phyloP scores from a whole-genome alignment of 1,140 invertebrate genomes.

The Zaprionus kolodkinae region DNA sequence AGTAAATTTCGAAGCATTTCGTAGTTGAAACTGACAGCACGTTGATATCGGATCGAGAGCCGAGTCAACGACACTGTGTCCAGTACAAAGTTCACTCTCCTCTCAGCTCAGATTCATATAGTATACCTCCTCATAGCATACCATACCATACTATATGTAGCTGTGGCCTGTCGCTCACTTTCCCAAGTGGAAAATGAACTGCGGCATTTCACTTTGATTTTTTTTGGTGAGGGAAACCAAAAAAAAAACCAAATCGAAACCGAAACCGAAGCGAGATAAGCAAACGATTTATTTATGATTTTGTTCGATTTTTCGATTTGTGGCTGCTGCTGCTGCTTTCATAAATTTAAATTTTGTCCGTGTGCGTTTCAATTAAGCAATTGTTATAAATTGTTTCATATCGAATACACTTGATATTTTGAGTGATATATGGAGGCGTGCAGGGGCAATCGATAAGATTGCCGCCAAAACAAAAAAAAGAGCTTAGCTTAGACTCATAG shows the following conservation, averaged over 20 bases:
- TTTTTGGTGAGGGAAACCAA: constrained; percentile 20
- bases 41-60: constrained; percentile 8
- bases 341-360: constrained; percentile 76
- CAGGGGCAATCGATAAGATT: constrained; percentile 44
- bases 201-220: constrained; percentile 72
- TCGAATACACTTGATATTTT: constrained; percentile 62
- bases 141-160: not conserved
- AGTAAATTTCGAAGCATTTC: constrained; percentile 29
- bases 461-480: constrained; percentile 5
- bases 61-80: constrained; percentile 11
- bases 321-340: constrained; percentile 62
- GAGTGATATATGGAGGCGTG: constrained; percentile 65
- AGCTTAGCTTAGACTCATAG: not conserved
- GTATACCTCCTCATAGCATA: not conserved
- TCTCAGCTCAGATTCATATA: constrained; percentile 11
- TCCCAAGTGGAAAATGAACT: constrained; percentile 51
- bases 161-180: constrained; percentile 49
- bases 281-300: constrained; percentile 80
- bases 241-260: constrained; percentile 23
- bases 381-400: constrained; percentile 74
- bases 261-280: constrained; percentile 52
- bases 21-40: constrained; percentile 28
- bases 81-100: constrained; percentile 35
- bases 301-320: constrained; percentile 56
- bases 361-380: constrained; percentile 75